These are phyloP conservation scores for Illadopsis cleaveri DNA, from an alignment of 2,113 vertebrate species.

Conservation along the genomic window DNA sequence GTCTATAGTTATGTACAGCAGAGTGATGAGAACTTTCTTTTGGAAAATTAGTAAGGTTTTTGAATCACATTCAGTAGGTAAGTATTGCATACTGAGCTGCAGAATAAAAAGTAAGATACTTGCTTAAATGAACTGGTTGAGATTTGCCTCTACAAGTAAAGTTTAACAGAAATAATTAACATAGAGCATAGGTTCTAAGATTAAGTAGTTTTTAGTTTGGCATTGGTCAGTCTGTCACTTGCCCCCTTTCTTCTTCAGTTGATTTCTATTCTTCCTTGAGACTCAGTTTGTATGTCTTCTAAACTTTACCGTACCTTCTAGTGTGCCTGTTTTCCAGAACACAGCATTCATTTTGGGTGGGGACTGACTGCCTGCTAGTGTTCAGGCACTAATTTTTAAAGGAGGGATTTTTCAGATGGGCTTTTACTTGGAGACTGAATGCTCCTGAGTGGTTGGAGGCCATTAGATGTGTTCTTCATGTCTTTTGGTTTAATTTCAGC, in stretches of 20 bases:
- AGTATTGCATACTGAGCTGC: neutral
- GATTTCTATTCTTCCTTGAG: neutral
- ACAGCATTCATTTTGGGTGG: neutral
- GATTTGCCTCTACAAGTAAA: neutral
- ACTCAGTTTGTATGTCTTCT: neutral
- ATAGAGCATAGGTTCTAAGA: neutral
- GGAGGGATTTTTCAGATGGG: neutral
- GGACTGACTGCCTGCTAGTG: neutral
- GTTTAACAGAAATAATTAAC: neutral
- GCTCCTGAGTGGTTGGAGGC: neutral
- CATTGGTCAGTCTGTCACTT: neutral
- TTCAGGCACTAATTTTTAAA: neutral
- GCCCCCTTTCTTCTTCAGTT: neutral
- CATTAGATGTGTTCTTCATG: neutral
- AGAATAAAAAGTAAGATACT: neutral
- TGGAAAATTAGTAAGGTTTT: neutral
- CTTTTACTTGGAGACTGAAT: neutral
- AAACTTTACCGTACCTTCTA: neutral
- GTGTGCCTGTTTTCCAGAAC: neutral
- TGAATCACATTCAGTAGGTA: neutral
- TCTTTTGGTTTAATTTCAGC: neutral
- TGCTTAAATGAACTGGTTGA: neutral
- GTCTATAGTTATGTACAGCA: neutral
- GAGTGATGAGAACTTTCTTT: neutral
- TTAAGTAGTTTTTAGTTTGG: neutral